Conservation (phyloP, 53 echinoderm and acorn worm genomes). For the Holothuria scabra region DNA sequence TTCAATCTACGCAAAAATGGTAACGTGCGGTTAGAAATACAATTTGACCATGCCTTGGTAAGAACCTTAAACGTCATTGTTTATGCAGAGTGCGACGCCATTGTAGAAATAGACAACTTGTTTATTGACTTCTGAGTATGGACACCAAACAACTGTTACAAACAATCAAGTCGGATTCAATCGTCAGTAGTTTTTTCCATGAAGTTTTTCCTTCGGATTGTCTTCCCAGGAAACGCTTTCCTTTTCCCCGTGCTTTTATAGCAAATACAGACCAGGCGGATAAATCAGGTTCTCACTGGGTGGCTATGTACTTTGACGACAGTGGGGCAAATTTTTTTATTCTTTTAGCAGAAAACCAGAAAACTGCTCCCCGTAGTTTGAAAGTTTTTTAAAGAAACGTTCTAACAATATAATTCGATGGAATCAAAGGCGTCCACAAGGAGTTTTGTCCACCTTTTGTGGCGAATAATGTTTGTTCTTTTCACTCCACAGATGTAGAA, state of each 20-base stretch:
- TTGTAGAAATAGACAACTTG: no score
- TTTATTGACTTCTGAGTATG: no score
- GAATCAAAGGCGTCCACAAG: constrained; percentile 50
- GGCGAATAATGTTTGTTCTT: constrained; percentile 65
- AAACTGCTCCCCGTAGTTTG: not conserved
- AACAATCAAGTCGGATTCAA: no score
- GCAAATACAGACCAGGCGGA: no score
- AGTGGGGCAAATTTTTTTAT: constrained; percentile 64
- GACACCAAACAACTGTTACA: constrained; percentile 16
- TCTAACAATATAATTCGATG: not conserved
- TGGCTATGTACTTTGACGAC: no score
- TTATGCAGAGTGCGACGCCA: no score
- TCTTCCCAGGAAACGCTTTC: not conserved
- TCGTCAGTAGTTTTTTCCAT: constrained; percentile 50
- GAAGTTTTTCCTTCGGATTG: not conserved
- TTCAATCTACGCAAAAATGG: no score
- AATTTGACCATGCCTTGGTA: no score
- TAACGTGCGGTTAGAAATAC: no score
- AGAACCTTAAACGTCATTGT: no score
- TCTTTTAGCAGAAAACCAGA: constrained; percentile 57
- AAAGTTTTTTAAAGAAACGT: not conserved
- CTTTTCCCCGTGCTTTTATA: no score
- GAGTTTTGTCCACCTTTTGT: constrained; percentile 59
- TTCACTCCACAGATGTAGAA: constrained; percentile 58
- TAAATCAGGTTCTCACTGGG: no score